Conservation (phyloP, 1,140 invertebrate genomes). For the Brachionus rotundiformis region DNA sequence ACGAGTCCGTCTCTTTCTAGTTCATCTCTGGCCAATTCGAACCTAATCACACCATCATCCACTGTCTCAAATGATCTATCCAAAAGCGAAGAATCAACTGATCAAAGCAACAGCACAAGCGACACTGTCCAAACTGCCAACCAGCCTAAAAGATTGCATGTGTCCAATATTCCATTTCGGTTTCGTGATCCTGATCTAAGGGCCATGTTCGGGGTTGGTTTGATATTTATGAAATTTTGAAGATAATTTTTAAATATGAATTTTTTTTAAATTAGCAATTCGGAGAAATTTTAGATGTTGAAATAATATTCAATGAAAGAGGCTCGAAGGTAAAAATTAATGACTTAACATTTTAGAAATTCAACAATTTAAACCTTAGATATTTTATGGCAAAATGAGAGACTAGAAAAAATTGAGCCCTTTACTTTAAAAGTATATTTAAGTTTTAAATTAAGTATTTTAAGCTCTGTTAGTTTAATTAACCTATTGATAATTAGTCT, state of each 20-base stretch:
- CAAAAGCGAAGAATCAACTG: neutral
- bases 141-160: conserved; percentile 66
- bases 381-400: conserved; percentile 36
- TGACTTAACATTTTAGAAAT: neutral
- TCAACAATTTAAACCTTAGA: neutral
- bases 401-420: neutral
- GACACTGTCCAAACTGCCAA: conserved; percentile 54
- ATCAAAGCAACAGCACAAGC: neutral
- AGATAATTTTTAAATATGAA: neutral
- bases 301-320: conserved; percentile 99
- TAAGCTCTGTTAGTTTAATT: conserved; percentile 34
- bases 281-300: conserved; percentile 94
- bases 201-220: conserved; percentile 89
- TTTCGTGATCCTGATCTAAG: conserved; percentile 95
- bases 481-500: conserved; percentile 14
- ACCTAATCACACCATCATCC: conserved; percentile 23
- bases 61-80: neutral
- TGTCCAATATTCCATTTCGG: conserved; percentile 98
- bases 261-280: conserved; percentile 81
- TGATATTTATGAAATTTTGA: conserved; percentile 23
- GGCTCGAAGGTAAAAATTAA: conserved; percentile 88
- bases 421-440: neutral
- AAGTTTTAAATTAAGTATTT: conserved; percentile 26
- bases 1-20: conserved; percentile 21
- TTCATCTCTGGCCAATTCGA: conserved; percentile 8